A percentile compares a stretch with the other conserved stretches of the same genome.
phyloP scores from a whole-genome alignment of 1,140 invertebrate species.

The Formica selysi region DNA sequence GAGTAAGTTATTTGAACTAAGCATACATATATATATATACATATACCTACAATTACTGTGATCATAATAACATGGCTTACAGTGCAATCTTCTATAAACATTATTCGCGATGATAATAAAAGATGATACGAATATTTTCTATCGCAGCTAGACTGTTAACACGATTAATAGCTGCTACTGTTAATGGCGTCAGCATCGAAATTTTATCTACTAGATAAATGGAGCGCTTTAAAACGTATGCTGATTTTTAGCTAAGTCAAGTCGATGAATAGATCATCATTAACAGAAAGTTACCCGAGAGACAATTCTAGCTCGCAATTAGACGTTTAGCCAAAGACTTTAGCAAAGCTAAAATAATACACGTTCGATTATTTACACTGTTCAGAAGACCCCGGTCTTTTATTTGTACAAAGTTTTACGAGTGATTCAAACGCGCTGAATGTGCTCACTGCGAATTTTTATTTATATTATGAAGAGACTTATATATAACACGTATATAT shows the following conservation, averaged over 20 bases:
- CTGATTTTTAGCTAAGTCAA: slow-evolving; percentile 52
- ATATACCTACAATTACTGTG: slow-evolving; percentile 52
- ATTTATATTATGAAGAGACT: slow-evolving; percentile 76
- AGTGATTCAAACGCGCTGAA: slow-evolving; percentile 60
- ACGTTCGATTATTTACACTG: slow-evolving; percentile 71
- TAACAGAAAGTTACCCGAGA: slow-evolving; percentile 71
- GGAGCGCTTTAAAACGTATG: slow-evolving; percentile 54
- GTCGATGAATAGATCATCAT: slow-evolving; percentile 63
- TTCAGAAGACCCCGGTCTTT: slow-evolving; percentile 69
- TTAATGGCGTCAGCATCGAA: slow-evolving; percentile 59
- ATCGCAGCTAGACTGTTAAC: slow-evolving; percentile 58
- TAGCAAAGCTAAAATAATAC: slow-evolving; percentile 71
- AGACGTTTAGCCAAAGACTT: slow-evolving; percentile 82
- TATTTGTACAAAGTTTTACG: slow-evolving; percentile 77
- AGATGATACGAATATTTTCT: slow-evolving; percentile 54
- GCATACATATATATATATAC: neutral
- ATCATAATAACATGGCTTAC: slow-evolving; percentile 59
- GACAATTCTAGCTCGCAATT: slow-evolving; percentile 73
- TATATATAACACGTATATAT: slow-evolving; percentile 65
- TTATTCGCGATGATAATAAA: slow-evolving; percentile 39
- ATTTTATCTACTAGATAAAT: slow-evolving; percentile 46
- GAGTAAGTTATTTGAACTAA: slow-evolving; percentile 44
- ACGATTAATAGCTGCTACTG: slow-evolving; percentile 41
- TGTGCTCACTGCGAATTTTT: slow-evolving; percentile 74
- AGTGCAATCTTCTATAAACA: slow-evolving; percentile 49